Conservation (phyloP, 2,797 vertebrate genomes). For the Ctenochaetus hawaiiensis region DNA sequence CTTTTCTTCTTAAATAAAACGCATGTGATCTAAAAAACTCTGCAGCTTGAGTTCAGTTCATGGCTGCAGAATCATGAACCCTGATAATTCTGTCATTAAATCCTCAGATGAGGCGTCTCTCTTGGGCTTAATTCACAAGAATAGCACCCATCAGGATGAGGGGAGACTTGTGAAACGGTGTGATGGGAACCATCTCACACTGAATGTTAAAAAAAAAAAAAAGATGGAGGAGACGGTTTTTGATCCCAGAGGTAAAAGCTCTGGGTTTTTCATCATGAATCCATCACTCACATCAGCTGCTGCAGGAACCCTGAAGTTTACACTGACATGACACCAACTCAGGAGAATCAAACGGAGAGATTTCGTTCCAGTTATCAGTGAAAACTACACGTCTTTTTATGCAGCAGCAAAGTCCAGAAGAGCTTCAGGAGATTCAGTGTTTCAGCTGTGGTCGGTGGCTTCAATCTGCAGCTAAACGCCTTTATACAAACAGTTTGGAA, state of each 20-base stretch:
- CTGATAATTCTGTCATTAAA: constrained; percentile 49
- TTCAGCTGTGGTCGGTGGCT: background rate
- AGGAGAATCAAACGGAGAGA: background rate
- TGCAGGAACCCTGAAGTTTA: background rate
- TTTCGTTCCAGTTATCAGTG: background rate
- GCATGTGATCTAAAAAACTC: background rate
- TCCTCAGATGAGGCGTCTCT: constrained; percentile 46
- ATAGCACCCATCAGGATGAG: constrained; percentile 10
- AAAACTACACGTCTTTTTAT: background rate
- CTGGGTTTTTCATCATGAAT: constrained; percentile 26
- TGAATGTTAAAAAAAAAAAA: background rate
- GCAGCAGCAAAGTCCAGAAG: background rate
- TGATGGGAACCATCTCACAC: constrained; percentile 13
- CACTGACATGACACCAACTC: background rate
- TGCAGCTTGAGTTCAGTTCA: background rate
- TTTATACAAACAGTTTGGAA: background rate
- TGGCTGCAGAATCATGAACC: constrained; percentile 17
- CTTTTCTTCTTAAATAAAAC: background rate
- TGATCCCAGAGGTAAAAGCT: constrained; percentile 18
- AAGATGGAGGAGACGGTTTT: constrained; percentile 14
- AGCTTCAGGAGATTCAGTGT: background rate
- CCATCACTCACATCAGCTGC: constrained; percentile 33
- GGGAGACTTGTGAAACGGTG: constrained; percentile 27
- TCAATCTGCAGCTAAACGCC: background rate
- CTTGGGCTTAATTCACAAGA: constrained; percentile 42